Base-by-base conservation (phyloP, 2,797 vertebrate species). In the Rhynchotus rufescens region DNA sequence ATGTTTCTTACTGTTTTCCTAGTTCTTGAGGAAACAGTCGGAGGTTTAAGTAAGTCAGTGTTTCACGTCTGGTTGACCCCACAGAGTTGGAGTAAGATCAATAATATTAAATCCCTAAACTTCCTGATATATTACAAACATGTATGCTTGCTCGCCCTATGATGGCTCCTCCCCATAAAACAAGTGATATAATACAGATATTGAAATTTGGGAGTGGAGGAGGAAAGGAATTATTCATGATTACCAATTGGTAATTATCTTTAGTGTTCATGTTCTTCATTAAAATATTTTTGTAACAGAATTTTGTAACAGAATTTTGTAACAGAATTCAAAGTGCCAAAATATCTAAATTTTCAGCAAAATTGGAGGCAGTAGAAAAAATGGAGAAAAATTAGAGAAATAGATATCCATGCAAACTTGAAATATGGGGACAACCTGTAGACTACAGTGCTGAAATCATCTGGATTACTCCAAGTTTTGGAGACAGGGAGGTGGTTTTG, bases 391-490 rank as follows among this genome's bases (percentile, higher is more conserved):
- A 36, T 36, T 36, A 10, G 36, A 36, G 36, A 36, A 36, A 36
- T 10, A 36, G 60, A 49, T 0, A 44, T 65, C 20, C 7, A 30
- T 15, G 2, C 14, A 80, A 74, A 74, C 49, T 75, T 32, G 49
- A 67, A 73, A 59, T 23, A 56, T 45, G 42, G 19, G 32, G 15
- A 40, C 10, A 69, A 65, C 52, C 7, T 73, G 3, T 6, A 25
- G 15, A 54, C 69, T 49, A 44, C 6, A 66, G 8, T 49, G 5
- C 5, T 57, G 21, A 32, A 10, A 51, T 77, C 5, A 6, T 73
- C 10, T 56, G 1, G 1, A 32, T 2, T 36, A 52, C 26, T 67
- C 1, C 2, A n/a, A 0, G 34, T 52, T 69, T 72, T 21, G 40
- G 36, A 52, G 36, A 66, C 4, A 26, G 7, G 40, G 8, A 45